Base-by-base conservation (phyloP, 2,113 vertebrate species). In the Struthio camelus region DNA sequence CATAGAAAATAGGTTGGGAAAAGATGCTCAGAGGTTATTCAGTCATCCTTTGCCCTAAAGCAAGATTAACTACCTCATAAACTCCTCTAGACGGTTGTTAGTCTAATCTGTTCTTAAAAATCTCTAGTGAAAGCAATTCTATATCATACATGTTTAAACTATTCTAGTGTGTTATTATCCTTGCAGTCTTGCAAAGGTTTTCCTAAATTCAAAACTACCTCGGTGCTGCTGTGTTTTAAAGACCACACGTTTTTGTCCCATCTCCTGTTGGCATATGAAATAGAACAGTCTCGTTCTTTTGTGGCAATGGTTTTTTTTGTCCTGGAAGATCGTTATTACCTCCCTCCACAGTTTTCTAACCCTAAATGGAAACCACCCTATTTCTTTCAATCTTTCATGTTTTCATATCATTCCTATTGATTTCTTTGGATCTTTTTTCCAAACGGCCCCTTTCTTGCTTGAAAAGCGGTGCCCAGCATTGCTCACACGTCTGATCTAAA, bases 261-360 rank as follows among this genome's bases (percentile, higher is more conserved):
- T 23, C 73, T 42, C 54, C 50, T 6, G 10, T 3, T 2, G 42
- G 27, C 0, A 25, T 54, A 50, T 65, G 54, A 46, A 46, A 1
- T 10, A 28, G 82, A 59, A 36, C 3, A 9, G 46, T 10, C 61
- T 20, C 24, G n/a, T 30, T 71, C 81, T 13, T 25, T n/a, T 4
- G 40, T 71, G 48, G 58, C 18, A 40, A n/a, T n/a, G 58, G 18
- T 2, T 20, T 10, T 25, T 27, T 13, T 3, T 1, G 2, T 10
- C 1, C 1, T 17, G 53, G 61, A 22, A 30, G 18, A 6, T 22
- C 66, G 2, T 2, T 7, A 7, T 10, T 9, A 0, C 56, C 48
- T 34, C 50, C 70, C 65, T 27, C 46, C 72, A 3, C 42, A 6
- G 22, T 0, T 5, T 14, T 28, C 67, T 10, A 53, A 56, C 77